Conservation (phyloP, 92 coral and sea anemone genomes). For the Montipora capitata region DNA sequence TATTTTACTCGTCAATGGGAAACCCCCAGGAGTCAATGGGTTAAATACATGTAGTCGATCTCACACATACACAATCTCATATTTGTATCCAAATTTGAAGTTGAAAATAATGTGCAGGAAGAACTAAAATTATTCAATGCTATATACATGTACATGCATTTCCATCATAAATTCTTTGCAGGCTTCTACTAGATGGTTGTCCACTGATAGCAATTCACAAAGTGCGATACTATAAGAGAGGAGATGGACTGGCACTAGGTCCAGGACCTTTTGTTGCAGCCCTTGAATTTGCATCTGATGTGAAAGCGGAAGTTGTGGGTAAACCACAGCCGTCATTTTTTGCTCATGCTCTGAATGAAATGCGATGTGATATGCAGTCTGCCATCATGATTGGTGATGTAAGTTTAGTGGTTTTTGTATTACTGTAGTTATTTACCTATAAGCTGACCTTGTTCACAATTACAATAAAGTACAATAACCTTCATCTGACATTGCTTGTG, state of each 20-base stretch:
- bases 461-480: too few species aligned
- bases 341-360: slow-evolving; percentile 82
- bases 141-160: too few species aligned
- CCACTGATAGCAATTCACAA: slow-evolving; percentile 97
- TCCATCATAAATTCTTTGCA: background rate
- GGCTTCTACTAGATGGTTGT: slow-evolving; percentile 88
- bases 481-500: too few species aligned
- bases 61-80: too few species aligned
- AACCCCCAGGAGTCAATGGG: too few species aligned
- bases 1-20: too few species aligned
- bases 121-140: too few species aligned
- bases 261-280: slow-evolving; percentile 98
- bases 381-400: slow-evolving; percentile 98
- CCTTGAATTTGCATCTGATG: slow-evolving; percentile 90
- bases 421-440: background rate
- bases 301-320: slow-evolving; percentile 89
- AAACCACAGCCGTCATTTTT: slow-evolving; percentile 92
- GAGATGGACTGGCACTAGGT: slow-evolving; percentile 99
- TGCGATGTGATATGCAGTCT: slow-evolving; percentile 78
- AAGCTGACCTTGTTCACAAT: too few species aligned
- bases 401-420: slow-evolving; percentile 23
- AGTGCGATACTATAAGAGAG: slow-evolving; percentile 88
- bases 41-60: too few species aligned
- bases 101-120: too few species aligned
- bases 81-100: too few species aligned